Evolutionary conservation across 2,888 invertebrate species (phyloP).

Genomic region (Melipona bicolor): DNA sequence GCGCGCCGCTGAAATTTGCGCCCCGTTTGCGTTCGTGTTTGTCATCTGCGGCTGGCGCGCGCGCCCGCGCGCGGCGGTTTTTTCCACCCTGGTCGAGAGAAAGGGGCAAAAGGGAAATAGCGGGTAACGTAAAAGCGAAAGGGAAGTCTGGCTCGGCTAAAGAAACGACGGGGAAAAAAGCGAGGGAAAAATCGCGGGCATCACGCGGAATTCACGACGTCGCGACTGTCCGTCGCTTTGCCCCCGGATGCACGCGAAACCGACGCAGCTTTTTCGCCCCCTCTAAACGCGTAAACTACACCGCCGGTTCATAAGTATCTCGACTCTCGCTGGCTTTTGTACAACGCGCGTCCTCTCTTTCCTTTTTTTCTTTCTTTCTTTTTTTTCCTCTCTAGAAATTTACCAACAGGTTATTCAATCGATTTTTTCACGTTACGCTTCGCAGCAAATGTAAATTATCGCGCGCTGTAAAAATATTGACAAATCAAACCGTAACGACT

Average conservation of each 20-base stretch:
- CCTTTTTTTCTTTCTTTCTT: no score
- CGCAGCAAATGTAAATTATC: no score
- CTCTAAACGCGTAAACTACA: constrained; percentile 17
- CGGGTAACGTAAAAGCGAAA: constrained; percentile 37
- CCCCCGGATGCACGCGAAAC: constrained; percentile 32
- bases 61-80: background rate
- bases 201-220: constrained; percentile 54
- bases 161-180: constrained; percentile 35
- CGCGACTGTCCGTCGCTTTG: constrained; percentile 48
- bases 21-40: constrained; percentile 41
- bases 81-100: constrained; percentile 2
- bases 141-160: constrained; percentile 20
- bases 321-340: background rate
- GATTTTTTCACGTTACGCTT: no score
- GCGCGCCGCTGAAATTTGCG: constrained; percentile 43
- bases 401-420: background rate
- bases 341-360: background rate
- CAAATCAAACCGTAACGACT: no score
- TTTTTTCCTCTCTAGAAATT: background rate
- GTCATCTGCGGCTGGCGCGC: constrained; percentile 29
- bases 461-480: no score
- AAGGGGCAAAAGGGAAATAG: constrained; percentile 33
- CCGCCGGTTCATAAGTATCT: background rate
- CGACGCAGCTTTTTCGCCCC: constrained; percentile 14
- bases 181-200: constrained; percentile 55